Conservation (phyloP, 2,888 invertebrate genomes). For the Cartodere bifasciata region DNA sequence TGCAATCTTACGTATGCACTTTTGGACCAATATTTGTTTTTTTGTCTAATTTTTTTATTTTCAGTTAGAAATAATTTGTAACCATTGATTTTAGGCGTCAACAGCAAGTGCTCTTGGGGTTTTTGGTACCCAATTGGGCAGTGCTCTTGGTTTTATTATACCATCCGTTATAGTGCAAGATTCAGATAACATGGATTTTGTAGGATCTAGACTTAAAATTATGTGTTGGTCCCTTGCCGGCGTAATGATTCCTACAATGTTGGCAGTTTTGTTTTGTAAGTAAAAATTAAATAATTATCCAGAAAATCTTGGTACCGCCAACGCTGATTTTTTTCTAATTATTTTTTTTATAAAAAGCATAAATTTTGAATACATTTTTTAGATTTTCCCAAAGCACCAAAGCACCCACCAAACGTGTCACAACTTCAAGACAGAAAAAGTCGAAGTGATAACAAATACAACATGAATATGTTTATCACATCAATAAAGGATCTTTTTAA, state of each 20-base stretch:
- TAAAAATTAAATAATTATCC: conserved; percentile 2
- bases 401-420: conserved; percentile 42
- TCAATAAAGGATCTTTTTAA: conserved; percentile 61
- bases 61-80: too few relatives aligned
- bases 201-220: conserved; percentile 33
- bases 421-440: conserved; percentile 41
- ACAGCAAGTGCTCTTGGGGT: conserved; percentile 24
- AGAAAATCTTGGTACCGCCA: too few relatives aligned
- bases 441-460: conserved; percentile 35
- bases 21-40: too few relatives aligned
- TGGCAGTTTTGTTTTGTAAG: conserved; percentile 22
- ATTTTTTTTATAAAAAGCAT: background rate
- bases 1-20: too few relatives aligned
- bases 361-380: conserved; percentile 14
- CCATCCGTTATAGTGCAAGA: conserved; percentile 28
- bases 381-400: conserved; percentile 46
- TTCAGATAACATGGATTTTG: conserved; percentile 21
- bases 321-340: conserved; percentile 1
- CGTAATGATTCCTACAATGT: background rate
- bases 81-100: conserved; percentile 24
- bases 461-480: conserved; percentile 44
- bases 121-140: conserved; percentile 22
- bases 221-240: conserved; percentile 40
- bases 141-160: conserved; percentile 21
- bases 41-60: too few relatives aligned